Base-by-base conservation (phyloP, 2,888 invertebrate species). In the Stomorhina lunata region DNA sequence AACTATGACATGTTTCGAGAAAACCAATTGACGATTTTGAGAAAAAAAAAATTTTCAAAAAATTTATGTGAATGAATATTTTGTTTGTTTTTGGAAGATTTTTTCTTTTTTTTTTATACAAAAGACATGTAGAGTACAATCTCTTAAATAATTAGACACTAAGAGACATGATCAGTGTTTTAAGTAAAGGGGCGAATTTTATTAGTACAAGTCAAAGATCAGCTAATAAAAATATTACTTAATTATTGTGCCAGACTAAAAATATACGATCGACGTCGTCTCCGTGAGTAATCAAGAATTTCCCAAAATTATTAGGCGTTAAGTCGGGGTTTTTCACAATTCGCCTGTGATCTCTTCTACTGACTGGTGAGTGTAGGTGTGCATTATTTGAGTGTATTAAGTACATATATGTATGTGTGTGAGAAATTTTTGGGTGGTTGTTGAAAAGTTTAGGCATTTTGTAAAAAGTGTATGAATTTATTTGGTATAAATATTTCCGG, bases 171-270 rank as follows among this genome's bases (percentile, higher is more conserved):
- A 15, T 73, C 43, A 48, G 34, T 37, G 12, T 29, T 17, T 34
- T 10, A 12, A 32, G n/a, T n/a, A n/a, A n/a, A n/a, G n/a, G n/a
- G n/a, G 53, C 43, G 68, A 53, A 27, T 40, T n/a, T n/a, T 6
- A 50, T 12, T 40, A 22, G 1, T 17, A 43, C 6, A 69, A 69
- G 43, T 45, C 29, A 10, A 20, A 3, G 43, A 57, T 15, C 43
- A 12, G 71, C 22, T 66, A 79, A 77, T 80, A 84, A 83, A 77
- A 65, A 73, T 78, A 87, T 87, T 87, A 88, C 86, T 88, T 89
- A 87, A 88, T 88, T 87, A 89, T 86, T 86, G 88, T 88, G 88
- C 87, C 88, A 89, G 88, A 88, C 88, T 86, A 86, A 82, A 57
- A 53, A 75, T 73, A 79, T 76, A 34, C 48, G 15, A n/a, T 12